A percentile compares a stretch with the other conserved stretches of the same genome.
Conservation (phyloP, 35 echinoderm and acorn worm species). For the Apostichopus californicus region DNA sequence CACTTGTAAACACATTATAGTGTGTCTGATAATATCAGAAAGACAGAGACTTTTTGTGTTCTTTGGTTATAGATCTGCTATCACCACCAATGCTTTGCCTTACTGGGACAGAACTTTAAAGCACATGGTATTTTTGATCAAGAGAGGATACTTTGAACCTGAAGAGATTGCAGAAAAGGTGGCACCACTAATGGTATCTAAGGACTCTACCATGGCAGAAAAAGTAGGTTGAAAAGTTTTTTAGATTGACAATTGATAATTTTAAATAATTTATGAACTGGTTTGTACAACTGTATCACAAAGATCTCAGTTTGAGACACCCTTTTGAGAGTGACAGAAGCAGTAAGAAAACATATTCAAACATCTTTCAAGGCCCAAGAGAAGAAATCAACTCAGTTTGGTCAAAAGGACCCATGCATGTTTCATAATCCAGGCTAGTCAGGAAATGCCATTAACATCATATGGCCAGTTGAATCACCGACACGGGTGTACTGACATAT, state of each 20-base stretch:
- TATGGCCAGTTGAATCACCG: too few relatives aligned
- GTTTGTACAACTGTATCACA: background rate
- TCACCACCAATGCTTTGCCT: conserved; percentile 59
- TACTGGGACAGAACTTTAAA: conserved; percentile 82
- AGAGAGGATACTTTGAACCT: conserved; percentile 58
- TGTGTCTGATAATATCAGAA: too few relatives aligned
- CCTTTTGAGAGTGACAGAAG: too few relatives aligned
- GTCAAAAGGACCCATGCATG: too few relatives aligned
- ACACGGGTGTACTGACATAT: too few relatives aligned
- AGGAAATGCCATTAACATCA: too few relatives aligned
- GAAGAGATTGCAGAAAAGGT: conserved; percentile 72
- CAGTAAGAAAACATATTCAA: too few relatives aligned
- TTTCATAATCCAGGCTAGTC: too few relatives aligned
- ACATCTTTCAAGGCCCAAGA: too few relatives aligned
- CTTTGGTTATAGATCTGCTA: conserved; percentile 21
- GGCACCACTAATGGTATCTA: conserved; percentile 69
- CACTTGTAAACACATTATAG: too few relatives aligned
- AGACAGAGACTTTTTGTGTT: background rate
- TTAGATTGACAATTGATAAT: background rate
- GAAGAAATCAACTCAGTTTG: too few relatives aligned
- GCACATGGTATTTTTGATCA: conserved; percentile 78
- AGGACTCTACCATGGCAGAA: conserved; percentile 60
- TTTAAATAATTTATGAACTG: background rate
- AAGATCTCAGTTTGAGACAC: too few relatives aligned
- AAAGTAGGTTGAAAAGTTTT: conserved; percentile 56